Evolutionary conservation across 1,140 invertebrate genomes (phyloP).

Genomic region (Magallana angulata): DNA sequence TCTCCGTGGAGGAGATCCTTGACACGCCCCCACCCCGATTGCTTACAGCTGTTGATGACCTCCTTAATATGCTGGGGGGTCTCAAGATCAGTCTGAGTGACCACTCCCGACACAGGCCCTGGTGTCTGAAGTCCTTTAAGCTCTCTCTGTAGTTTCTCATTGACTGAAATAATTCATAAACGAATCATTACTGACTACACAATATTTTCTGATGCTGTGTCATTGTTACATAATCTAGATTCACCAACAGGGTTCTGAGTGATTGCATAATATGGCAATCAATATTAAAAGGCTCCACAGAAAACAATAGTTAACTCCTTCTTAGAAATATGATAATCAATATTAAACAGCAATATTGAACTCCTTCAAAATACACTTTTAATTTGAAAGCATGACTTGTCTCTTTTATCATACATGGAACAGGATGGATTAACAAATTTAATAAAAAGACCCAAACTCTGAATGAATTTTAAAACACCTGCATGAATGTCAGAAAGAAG

Average conservation of each 20-base stretch:
- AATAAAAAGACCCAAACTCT: too few species aligned
- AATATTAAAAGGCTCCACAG: too few species aligned
- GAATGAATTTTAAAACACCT: too few species aligned
- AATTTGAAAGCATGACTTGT: too few species aligned
- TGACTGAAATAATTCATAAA: slow-evolving; percentile 59
- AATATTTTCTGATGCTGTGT: too few species aligned
- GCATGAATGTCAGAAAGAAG: too few species aligned
- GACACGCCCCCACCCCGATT: slow-evolving; percentile 64
- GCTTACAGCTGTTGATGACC: slow-evolving; percentile 50
- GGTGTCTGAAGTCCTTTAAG: slow-evolving; percentile 49
- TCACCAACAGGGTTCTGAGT: background rate
- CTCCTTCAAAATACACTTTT: too few species aligned
- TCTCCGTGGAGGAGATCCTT: slow-evolving; percentile 69
- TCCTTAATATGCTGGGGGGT: slow-evolving; percentile 1
- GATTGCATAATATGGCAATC: background rate
- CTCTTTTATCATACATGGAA: too few species aligned
- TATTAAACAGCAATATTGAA: too few species aligned
- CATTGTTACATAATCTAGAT: background rate
- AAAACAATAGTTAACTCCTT: too few species aligned
- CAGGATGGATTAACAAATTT: too few species aligned
- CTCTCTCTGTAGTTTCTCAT: slow-evolving; percentile 59
- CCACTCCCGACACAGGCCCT: background rate
- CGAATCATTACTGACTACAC: background rate
- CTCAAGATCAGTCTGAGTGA: background rate
- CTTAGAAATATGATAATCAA: background rate